Base-by-base conservation (phyloP, 2,113 vertebrate genomes). In the Mellivora capensis region DNA sequence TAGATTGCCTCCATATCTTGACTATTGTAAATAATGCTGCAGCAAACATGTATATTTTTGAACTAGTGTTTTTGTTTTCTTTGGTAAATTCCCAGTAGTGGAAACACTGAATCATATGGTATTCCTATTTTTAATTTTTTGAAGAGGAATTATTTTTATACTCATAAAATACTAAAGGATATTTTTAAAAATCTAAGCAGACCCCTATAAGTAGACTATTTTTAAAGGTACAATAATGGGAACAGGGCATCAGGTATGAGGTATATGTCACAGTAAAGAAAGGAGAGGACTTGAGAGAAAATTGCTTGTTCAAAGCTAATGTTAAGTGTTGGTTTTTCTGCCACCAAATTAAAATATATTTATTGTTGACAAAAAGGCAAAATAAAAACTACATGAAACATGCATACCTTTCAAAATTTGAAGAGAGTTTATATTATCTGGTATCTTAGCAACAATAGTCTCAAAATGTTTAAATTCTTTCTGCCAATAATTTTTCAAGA, bases 131-230 rank as follows among this genome's bases (percentile, higher is more conserved):
- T 76, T 76, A 76, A 76, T 9, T 31, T 76, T 76, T 31, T 44
- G 39, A 77, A 18, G 47, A 95, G 1, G 74, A 84, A 57, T 39
- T 71, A 80, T 90, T 92, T 93, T 92, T 49, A 76, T 23, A 84
- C 11, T 80, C 17, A 74, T 12, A 90, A 91, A 67, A 49, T 11
- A 82, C 61, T 74, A 47, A 52, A 31, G 0, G 11, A 4, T 67
- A 77, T 76, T 86, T 93, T 3, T 52, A 85, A 97, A 96, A 91
- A 69, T 49, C 0, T 37, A 97, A 82, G 80, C 62, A 77, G 80
- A 4, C 13, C 18, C 64, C 34, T 71, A 23, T 4, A 67, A 85
- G 44, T 52, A 74, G 74, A 42, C 44, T 87, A 85, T 77, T 84
- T 90, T 71, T 91, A 94, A 85, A 80, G 64, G 25, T 25, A 69